Conservation (phyloP, 2,797 vertebrate species). For the Typhlichthys eigenmanni region DNA sequence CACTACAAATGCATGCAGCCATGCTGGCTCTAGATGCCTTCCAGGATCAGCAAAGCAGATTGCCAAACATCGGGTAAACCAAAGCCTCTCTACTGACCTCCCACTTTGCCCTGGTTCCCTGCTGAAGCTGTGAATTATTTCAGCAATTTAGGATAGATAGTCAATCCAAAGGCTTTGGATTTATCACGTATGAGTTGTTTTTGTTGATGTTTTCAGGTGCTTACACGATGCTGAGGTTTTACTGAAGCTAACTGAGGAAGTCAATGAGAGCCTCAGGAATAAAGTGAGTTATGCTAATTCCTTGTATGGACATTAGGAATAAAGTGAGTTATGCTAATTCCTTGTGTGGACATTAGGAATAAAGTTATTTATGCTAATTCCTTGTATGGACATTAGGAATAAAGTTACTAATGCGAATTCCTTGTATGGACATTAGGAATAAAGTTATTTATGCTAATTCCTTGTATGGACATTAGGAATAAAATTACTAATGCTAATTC, state of each 20-base stretch:
- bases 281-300: conserved; percentile 76
- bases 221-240: conserved; percentile 90
- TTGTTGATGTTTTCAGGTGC: conserved; percentile 76
- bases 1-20: conserved; percentile 88
- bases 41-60: conserved; percentile 83
- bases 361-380: too few species aligned
- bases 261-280: conserved; percentile 83
- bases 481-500: too few species aligned
- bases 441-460: too few species aligned
- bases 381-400: too few species aligned
- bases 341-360: too few species aligned
- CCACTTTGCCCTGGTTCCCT: not conserved
- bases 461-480: too few species aligned
- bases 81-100: not conserved
- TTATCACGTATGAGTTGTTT: not conserved
- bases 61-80: conserved; percentile 88
- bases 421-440: too few species aligned
- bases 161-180: not conserved
- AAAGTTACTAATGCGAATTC: too few species aligned
- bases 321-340: too few species aligned
- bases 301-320: too few species aligned
- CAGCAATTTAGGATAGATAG: too few species aligned
- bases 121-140: not conserved
- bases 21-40: conserved; percentile 92
- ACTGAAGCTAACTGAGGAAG: conserved; percentile 82